A percentile compares a stretch with the other conserved stretches of the same genome.
Evolutionary conservation across 2,888 invertebrate genomes (phyloP).

Genomic region (Chrysomela aeneicollis): DNA sequence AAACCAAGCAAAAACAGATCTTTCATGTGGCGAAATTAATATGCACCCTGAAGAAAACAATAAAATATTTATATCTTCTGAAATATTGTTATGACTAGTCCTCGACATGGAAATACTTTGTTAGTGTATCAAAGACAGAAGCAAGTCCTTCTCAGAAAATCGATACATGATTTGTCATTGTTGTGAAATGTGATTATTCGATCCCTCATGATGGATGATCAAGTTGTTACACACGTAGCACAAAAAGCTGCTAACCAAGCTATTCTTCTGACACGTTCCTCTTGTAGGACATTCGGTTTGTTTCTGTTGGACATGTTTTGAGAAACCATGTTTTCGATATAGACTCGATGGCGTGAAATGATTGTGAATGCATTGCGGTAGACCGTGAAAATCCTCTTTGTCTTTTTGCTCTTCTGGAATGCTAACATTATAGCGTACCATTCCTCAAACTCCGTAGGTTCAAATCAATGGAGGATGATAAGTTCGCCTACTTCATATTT

Average conservation of each 20-base stretch:
- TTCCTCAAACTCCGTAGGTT: neutral
- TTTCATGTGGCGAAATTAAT: too few species aligned
- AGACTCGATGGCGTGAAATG: constrained; percentile 29
- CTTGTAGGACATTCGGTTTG: constrained; percentile 4
- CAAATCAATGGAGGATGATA: too few species aligned
- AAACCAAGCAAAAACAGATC: too few species aligned
- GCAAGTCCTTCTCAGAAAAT: constrained; percentile 4
- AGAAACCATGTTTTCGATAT: constrained; percentile 24
- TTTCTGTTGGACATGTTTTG: constrained; percentile 7
- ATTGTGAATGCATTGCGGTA: constrained; percentile 27
- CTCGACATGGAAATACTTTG: neutral
- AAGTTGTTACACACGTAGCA: constrained; percentile 4
- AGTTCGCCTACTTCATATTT: too few species aligned
- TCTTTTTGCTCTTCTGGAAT: neutral
- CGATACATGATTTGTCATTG: constrained; percentile 16
- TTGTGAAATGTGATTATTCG: constrained; percentile 21
- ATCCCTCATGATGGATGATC: constrained; percentile 20
- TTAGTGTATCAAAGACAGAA: neutral
- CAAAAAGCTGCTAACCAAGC: constrained; percentile 4
- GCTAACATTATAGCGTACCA: neutral
- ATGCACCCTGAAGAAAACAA: too few species aligned
- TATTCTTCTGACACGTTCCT: constrained; percentile 24
- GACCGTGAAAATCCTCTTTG: constrained; percentile 17
- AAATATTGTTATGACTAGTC: too few species aligned
- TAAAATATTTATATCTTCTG: too few species aligned